phyloP scores from a whole-genome alignment of 1,140 invertebrate genomes.

The Ceratoteleas bidentatus region DNA sequence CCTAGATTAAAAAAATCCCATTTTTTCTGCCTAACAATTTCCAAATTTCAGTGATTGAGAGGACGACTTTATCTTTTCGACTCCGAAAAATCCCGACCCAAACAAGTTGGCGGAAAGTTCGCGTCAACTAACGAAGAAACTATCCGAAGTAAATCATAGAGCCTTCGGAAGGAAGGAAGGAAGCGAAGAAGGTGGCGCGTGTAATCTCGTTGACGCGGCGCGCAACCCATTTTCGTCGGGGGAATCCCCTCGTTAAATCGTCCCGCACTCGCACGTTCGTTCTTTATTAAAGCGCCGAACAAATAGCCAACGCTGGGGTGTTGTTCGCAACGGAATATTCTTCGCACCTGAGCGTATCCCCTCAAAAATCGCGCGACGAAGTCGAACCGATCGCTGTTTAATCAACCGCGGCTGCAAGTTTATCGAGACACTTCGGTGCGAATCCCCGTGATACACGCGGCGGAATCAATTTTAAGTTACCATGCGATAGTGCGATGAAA shows the following conservation, averaged over 20 bases:
- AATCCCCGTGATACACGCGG: conserved; percentile 12
- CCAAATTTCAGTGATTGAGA: too few relatives aligned
- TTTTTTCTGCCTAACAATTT: too few relatives aligned
- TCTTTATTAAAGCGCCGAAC: conserved; percentile 74
- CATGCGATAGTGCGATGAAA: too few relatives aligned
- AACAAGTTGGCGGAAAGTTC: too few relatives aligned
- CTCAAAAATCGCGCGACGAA: conserved; percentile 29
- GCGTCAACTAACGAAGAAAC: too few relatives aligned
- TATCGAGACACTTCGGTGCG: background rate
- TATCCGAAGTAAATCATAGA: too few relatives aligned
- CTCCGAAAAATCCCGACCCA: too few relatives aligned
- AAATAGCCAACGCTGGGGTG: conserved; percentile 67
- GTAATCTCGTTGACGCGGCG: conserved; percentile 76
- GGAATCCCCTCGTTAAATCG: conserved; percentile 74
- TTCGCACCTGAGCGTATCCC: conserved; percentile 50
- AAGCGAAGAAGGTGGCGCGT: conserved; percentile 70
- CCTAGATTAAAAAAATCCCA: too few relatives aligned
- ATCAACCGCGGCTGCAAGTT: conserved; percentile 50
- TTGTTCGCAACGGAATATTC: conserved; percentile 61
- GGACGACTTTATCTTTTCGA: too few relatives aligned
- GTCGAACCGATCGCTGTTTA: conserved; percentile 47
- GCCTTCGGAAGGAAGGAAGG: too few relatives aligned
- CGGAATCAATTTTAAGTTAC: conserved; percentile 28
- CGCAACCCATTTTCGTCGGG: conserved; percentile 60
- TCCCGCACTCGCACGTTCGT: conserved; percentile 67